Evolutionary conservation across 2,113 vertebrate genomes (phyloP), one percentile per base, ranked within the genome.

Genomic region (Egretta garzetta): DNA sequence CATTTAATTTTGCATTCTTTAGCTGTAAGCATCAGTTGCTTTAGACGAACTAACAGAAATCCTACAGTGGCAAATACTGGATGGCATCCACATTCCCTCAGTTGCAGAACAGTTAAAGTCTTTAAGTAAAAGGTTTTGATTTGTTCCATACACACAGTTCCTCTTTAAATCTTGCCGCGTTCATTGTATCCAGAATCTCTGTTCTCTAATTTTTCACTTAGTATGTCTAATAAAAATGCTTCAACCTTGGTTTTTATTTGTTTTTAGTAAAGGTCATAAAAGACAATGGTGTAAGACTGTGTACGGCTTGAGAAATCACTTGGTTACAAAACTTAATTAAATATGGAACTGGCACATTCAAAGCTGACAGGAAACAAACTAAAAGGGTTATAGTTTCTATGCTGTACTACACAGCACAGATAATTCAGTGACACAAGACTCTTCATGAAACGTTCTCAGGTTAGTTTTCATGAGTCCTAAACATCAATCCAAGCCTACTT

Each of bases 251-350:
- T 86, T 93, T 88, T 94, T 94, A 58, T n/a, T 85, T 88, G 93
- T 68, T 95, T 93, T 95, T 30, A 93, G 53, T 80, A 73, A 68
- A 95, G 62, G 91, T 88, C 70, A 12, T 58, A 70, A 82, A 55
- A 94, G 73, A 94, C 93, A 88, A 64, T 87, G 89, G 89, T 70
- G 86, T 64, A 95, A 96, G 93, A 70, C 89, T 58, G 71, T 43
- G 73, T 19, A 41, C 85, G 88, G 73, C 90, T 94, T 96, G 70
- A 94, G 93, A 96, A 95, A 96, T 96, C 91, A 73, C 66, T 95
- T 59, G 60, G 86, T 96, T 96, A 94, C 95, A 96, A 94, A 95
- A 96, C 91, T 75, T 85, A 75, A 91, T 96, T 97, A 97, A 95
- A 90, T 53, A 92, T 94, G 93, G 80, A 96, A 80, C 62, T 70